Percentiles rank a stretch among this genome's conserved stretches.
Evolutionary conservation across 1,140 invertebrate species (phyloP).

Genomic region (Sinonovacula constricta): DNA sequence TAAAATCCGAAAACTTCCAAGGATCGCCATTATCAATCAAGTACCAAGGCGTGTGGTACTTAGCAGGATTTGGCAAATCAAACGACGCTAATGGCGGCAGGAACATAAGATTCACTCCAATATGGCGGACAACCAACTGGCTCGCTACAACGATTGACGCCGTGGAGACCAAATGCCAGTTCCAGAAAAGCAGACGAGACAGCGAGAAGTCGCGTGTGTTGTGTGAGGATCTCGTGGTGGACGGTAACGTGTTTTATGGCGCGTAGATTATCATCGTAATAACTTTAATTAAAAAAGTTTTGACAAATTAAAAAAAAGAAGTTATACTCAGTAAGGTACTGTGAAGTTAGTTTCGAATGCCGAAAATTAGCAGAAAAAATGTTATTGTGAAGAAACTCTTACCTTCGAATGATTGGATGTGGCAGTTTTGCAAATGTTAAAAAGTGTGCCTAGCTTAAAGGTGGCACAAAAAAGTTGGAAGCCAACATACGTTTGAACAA

Average conservation of each 20-base stretch:
- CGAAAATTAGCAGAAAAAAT: too few relatives aligned
- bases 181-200: constrained; percentile 14
- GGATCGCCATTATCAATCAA: constrained; percentile 37
- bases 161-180: constrained; percentile 40
- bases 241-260: not conserved
- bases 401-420: too few relatives aligned
- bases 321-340: too few relatives aligned
- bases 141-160: constrained; percentile 38
- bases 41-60: constrained; percentile 49
- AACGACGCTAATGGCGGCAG: not conserved
- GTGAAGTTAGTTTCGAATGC: too few relatives aligned
- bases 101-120: constrained; percentile 24
- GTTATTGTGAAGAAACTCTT: too few relatives aligned
- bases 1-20: constrained; percentile 1
- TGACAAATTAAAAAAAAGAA: too few relatives aligned
- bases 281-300: too few relatives aligned
- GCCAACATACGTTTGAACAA: too few relatives aligned
- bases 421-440: too few relatives aligned
- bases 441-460: too few relatives aligned
- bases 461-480: too few relatives aligned
- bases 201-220: constrained; percentile 15
- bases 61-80: constrained; percentile 25
- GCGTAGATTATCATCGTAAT: too few relatives aligned
- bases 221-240: constrained; percentile 14
- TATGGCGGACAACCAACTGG: constrained; percentile 36